Evolutionary conservation across 2,888 invertebrate species (phyloP), one percentile per base, ranked within the genome.

Genomic region (Panzeria rudis): DNA sequence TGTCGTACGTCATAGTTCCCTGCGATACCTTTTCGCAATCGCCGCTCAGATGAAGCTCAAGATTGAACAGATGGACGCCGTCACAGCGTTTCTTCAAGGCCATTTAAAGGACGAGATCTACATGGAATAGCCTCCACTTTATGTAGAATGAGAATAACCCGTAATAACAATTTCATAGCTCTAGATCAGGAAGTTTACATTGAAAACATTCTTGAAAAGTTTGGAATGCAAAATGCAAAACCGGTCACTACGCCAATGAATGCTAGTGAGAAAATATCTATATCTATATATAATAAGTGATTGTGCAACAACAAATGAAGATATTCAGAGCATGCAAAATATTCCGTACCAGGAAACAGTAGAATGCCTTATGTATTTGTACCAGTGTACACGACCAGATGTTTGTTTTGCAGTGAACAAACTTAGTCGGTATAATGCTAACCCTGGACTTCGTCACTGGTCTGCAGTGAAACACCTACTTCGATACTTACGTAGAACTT

Each of bases 51-150:
- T 68, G 17, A 66, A 82, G 11, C 61, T 86, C 9, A 44, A 75
- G 17, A 56, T 86, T 25, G 61, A 72, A 9, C 86, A 86, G 62
- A 84, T 86, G 84, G 86, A 86, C 44, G 83, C 79, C 4, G 84
- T 86, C 17, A 87, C 80, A 62, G 86, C 86, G 15, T 86, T 87
- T 73, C 52, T 87, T 1, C 76, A 87, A 69, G 85, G 86, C 44
- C 68, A 77, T 17, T 20, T 87, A 15, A 52, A 80, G 2, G 84
- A 87, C 50, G 78, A 81, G 52, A 81, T 87, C 32, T 86, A 78
- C 44, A 85, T 87, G 78, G 35, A 72, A 20, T 83, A 86, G 35
- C 83, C 85, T 9, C 50, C 86, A 64, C 44, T 59, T 73, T 79
- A n/a, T 44, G n/a, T 44, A 9, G 82, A 54, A 73, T 85, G 78